These are phyloP conservation scores for Lepidurus arcticus DNA, from an alignment of 1,140 invertebrate species.

Conservation along the genomic window DNA sequence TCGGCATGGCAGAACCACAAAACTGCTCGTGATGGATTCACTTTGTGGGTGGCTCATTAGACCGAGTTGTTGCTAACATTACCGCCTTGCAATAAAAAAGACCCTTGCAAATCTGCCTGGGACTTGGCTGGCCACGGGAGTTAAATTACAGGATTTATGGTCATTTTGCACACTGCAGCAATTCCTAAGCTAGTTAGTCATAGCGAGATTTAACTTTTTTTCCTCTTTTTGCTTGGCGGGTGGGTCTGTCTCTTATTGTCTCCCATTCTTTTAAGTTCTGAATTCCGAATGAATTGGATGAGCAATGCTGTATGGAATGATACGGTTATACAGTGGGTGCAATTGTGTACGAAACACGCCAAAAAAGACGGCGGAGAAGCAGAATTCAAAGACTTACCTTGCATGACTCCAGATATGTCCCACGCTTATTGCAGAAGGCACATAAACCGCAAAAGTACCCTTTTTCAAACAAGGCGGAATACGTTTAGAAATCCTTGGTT, in stretches of 20 bases:
- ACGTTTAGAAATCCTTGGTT: slow-evolving; percentile 1
- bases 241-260: neutral
- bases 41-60: slow-evolving; percentile 8
- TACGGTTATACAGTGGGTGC: neutral
- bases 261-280: neutral
- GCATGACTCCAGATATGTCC: neutral
- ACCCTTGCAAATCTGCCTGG: neutral
- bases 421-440: neutral
- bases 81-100: neutral
- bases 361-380: neutral
- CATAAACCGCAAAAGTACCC: too few relatives aligned
- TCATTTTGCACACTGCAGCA: neutral
- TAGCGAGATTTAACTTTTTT: neutral
- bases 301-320: neutral
- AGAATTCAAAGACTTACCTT: neutral
- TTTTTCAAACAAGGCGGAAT: neutral
- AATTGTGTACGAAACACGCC: neutral
- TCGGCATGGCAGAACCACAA: slow-evolving; percentile 7
- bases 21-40: neutral
- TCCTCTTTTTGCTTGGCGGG: neutral
- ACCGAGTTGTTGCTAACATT: neutral
- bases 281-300: neutral
- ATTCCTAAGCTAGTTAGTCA: slow-evolving; percentile 3
- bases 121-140: neutral
- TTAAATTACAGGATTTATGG: slow-evolving; percentile 22